Evolutionary conservation across 2,797 vertebrate genomes (phyloP).

Genomic region (Strix occidentalis): DNA sequence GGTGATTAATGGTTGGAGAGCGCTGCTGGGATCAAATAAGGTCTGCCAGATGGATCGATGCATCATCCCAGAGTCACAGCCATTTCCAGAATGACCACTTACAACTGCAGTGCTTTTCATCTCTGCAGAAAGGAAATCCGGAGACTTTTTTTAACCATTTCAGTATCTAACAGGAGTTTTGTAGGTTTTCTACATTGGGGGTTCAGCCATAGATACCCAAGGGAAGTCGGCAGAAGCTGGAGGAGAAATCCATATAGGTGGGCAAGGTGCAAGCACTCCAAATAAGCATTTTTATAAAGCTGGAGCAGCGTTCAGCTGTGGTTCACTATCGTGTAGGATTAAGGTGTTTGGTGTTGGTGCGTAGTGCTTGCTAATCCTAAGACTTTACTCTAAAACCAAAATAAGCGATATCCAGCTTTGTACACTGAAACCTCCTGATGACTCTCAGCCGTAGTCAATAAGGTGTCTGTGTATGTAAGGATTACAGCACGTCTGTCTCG

Average conservation of each 20-base stretch:
- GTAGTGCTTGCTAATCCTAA: background rate
- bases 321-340: rapidly evolving
- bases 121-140: background rate
- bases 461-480: background rate
- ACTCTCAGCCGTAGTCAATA: rapidly evolving
- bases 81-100: background rate
- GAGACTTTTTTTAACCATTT: background rate
- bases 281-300: background rate
- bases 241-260: background rate
- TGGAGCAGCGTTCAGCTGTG: background rate
- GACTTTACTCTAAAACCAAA: background rate
- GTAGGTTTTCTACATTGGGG: background rate
- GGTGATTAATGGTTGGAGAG: background rate
- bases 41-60: background rate
- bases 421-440: rapidly evolving
- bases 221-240: background rate
- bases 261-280: background rate
- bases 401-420: background rate
- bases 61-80: background rate
- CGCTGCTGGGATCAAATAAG: background rate
- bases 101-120: background rate
- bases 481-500: background rate
- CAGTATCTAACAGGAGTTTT: background rate
- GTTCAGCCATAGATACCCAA: background rate
- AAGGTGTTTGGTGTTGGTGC: background rate